These are phyloP conservation scores for Pyrochroa serraticornis DNA, from an alignment of 2,888 invertebrate species.

Conservation along the genomic window DNA sequence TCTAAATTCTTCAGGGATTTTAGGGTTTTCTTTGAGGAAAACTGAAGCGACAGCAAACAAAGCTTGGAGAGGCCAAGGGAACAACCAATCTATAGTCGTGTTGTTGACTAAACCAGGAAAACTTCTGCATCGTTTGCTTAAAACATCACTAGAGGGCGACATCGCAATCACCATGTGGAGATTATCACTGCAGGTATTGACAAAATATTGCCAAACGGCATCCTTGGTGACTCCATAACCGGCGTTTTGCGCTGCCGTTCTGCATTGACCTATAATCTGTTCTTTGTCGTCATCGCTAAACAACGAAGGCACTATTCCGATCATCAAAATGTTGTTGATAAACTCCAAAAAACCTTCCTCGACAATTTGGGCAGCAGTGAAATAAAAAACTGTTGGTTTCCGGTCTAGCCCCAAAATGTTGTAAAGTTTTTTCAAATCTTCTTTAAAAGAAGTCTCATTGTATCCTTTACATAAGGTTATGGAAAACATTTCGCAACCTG, in stretches of 20 bases:
- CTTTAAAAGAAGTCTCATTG: conserved; percentile 80
- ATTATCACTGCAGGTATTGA: conserved; percentile 78
- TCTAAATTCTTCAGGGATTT: conserved; percentile 57
- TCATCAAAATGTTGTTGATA: conserved; percentile 90
- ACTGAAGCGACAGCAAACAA: conserved; percentile 85
- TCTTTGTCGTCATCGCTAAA: conserved; percentile 91
- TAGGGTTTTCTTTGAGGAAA: conserved; percentile 71
- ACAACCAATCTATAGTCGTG: conserved; percentile 93
- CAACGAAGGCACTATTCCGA: conserved; percentile 83
- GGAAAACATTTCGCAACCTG: conserved; percentile 81
- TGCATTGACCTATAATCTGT: conserved; percentile 71
- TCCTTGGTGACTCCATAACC: conserved; percentile 80
- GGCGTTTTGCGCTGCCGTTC: conserved; percentile 71
- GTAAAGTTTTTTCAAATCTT: conserved; percentile 84
- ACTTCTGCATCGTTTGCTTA: conserved; percentile 84
- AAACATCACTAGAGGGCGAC: conserved; percentile 84
- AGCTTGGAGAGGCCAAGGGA: conserved; percentile 92
- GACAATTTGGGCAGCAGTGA: conserved; percentile 81
- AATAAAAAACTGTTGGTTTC: conserved; percentile 81
- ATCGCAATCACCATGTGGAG: conserved; percentile 89
- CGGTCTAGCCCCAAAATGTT: conserved; percentile 77
- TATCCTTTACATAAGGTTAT: conserved; percentile 86
- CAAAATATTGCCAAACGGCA: conserved; percentile 84
- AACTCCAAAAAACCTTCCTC: conserved; percentile 87
- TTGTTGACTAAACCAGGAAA: conserved; percentile 93